Evolutionary conservation across 2,113 vertebrate species (phyloP), one percentile per base, ranked within the genome.

Genomic region (Cyphomyrus discorhynchus): DNA sequence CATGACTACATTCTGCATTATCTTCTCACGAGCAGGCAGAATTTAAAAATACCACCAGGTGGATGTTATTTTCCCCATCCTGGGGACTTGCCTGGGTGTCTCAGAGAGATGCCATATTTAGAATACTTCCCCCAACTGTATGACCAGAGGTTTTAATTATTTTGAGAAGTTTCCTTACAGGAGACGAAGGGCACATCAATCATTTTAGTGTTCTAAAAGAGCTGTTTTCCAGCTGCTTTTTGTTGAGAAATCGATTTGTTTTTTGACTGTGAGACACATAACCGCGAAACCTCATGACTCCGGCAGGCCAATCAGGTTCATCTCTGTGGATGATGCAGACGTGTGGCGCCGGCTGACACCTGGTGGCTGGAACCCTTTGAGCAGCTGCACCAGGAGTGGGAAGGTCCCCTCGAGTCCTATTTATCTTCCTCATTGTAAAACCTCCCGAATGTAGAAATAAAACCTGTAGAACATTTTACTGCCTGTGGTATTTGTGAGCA

Each of bases 161-260:
- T 50, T 42, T 52, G 46, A 89, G 88, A 82, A 89, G 88, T 89
- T 89, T 53, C 47, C 27, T 31, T 42, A 82, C 45, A 50, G 88
- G 66, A 89, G 39, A n/a, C 6, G 49, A 27, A 82, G 35, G 74
- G 56, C 19, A 31, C 47, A 62, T 89, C 82, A 89, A 31, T 85
- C 80, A 47, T 56, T 86, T 89, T 85, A 31, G 58, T 85, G 80
- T 2, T 47, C 5, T 27, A 50, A 86, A 35, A 39, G 45, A 86
- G 11, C 10, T 46, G 11, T 50, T 35, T n/a, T 47, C n/a, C 53
- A 27, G 45, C 15, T 21, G 10, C 13, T 62, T 31, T 86, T 87
- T 31, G 24, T 74, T 80, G 66, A 89, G n/a, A 82, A n/a, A 42
- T 39, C 21, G 35, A 50, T 56, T 89, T 42, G 88, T 35, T 80